Base-by-base conservation (phyloP, 2,113 vertebrate genomes). In the Harpagus bidentatus region DNA sequence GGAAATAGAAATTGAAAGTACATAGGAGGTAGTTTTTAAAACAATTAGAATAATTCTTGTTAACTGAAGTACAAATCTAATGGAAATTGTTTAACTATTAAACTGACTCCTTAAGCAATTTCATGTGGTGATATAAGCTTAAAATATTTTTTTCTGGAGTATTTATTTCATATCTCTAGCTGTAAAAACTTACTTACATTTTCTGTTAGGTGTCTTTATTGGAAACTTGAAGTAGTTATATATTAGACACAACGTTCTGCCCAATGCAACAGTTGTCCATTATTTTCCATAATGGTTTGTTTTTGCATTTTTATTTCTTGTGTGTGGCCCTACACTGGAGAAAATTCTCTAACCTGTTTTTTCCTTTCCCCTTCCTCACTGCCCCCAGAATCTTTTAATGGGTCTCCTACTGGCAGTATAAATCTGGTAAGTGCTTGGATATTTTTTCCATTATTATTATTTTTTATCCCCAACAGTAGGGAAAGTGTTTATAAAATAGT, bases 341-440 rank as follows among this genome's bases (percentile, higher is more conserved):
- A 58, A 32, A 62, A 48, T 92, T 69, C 95, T 92, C 45, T 97
- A 72, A 98, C 22, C n/a, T 97, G 10, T 67, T 89, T 93, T 98
- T 95, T 65, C 15, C 79, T 97, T 95, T 77, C 28, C 47, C 36
- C 11, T 85, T 89, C 17, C 11, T 89, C 20, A 14, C 34, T 90
- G 31, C 10, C 93, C 34, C 52, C 93, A 99, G 99, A 99, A 95
- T 99, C 99, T 70, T 99, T 99, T 97, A 99, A 99, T 77, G 99
- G 99, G 15, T 99, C 99, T 90, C 99, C 99, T 63, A 99, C 99
- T 53, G 98, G 99, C 97, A 99, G 99, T 98, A 99, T 99, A 96
- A 99, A 99, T 97, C 97, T 99, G 96, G 99, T 99, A 97, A 95
- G 99, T 98, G 42, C 50, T 94, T 94, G 59, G 38, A 56, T 72